Evolutionary conservation across 2,113 vertebrate genomes (phyloP).

Genomic region (Sciurus niger): DNA sequence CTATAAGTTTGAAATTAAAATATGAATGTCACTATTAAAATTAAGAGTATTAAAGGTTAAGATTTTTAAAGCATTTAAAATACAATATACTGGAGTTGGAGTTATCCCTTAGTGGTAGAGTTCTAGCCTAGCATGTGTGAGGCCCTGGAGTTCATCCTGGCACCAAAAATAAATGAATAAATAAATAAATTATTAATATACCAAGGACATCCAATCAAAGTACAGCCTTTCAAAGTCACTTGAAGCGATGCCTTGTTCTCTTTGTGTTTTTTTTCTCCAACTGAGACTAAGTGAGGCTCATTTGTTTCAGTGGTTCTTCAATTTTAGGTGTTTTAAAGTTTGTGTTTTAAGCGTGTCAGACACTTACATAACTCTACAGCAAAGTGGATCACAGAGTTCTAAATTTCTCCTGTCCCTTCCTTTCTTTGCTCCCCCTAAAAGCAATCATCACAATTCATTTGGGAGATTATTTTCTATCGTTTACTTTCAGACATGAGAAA

Average conservation of each 20-base stretch:
- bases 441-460: not conserved
- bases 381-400: not conserved
- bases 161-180: not conserved
- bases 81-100: not conserved
- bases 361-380: not conserved
- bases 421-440: not conserved
- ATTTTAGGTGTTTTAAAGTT: not conserved
- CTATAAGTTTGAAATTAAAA: conserved; percentile 21
- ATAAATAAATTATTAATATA: not conserved
- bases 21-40: not conserved
- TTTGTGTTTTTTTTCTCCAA: not conserved
- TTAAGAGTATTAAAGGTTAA: not conserved
- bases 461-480: not conserved
- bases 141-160: not conserved
- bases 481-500: conserved; percentile 36
- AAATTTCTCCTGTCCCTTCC: not conserved
- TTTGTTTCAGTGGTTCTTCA: not conserved
- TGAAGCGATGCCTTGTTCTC: not conserved
- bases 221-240: not conserved
- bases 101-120: not conserved
- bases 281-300: not conserved
- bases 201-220: not conserved
- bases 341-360: not conserved
- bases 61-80: not conserved
- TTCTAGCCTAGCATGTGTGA: not conserved